Percentiles rank a stretch among this genome's conserved stretches.
These are phyloP conservation scores for Trichacis sp. DNA, from an alignment of 2,888 invertebrate species.

Conservation along the genomic window DNA sequence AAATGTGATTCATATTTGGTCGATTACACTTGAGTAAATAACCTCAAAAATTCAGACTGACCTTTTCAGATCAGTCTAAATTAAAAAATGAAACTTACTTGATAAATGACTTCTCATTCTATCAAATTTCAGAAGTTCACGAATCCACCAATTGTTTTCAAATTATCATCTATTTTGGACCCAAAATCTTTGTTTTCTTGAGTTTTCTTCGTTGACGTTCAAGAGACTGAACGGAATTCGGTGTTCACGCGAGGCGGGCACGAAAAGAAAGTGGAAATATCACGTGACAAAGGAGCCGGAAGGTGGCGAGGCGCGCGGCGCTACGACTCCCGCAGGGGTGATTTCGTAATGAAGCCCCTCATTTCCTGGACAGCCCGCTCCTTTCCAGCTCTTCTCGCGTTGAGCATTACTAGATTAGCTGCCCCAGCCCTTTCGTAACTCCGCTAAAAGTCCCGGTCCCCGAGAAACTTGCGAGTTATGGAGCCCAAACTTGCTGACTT, in stretches of 20 bases:
- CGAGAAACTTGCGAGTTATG: conserved; percentile 20
- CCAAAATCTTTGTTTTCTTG: too few species aligned
- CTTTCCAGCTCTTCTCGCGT: conserved; percentile 44
- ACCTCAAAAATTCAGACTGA: too few species aligned
- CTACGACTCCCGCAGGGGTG: conserved; percentile 65
- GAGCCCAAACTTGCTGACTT: conserved; percentile 14
- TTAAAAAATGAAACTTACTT: too few species aligned
- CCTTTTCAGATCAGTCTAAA: too few species aligned
- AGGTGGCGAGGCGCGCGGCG: conserved; percentile 61
- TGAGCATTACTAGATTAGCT: conserved; percentile 65
- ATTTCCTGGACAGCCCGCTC: conserved; percentile 44
- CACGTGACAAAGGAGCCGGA: conserved; percentile 53
- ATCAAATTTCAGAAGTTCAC: too few species aligned
- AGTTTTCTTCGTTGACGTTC: not conserved
- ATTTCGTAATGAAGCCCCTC: conserved; percentile 64
- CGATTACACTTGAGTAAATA: too few species aligned
- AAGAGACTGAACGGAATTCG: not conserved
- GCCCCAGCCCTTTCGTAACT: conserved; percentile 49
- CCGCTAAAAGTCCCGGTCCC: conserved; percentile 45
- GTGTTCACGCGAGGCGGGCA: not conserved
- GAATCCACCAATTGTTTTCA: too few species aligned
- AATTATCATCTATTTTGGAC: too few species aligned
- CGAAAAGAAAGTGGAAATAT: conserved; percentile 11
- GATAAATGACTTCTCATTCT: too few species aligned
- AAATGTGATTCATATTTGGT: too few species aligned